Base-by-base conservation (phyloP, 2,797 vertebrate genomes). In the Scleropages formosus region DNA sequence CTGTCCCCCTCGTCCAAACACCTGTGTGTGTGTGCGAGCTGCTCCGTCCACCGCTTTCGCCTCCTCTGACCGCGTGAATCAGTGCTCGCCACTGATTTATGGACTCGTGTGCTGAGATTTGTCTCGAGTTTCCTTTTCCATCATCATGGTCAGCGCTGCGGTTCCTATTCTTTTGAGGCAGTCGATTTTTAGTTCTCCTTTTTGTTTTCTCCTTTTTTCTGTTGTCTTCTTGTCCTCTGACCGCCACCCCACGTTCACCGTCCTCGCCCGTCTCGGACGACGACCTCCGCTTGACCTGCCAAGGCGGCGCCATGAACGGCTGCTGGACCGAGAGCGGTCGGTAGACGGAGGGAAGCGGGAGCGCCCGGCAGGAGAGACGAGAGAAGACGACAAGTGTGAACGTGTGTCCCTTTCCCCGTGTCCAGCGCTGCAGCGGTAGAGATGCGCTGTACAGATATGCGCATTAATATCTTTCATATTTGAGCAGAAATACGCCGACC, bases 241-340 rank as follows among this genome's bases (percentile, higher is more conserved):
- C 46, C 76, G 77, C 8, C 12, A 62, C 74, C 82, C 84, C 26
- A 81, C 82, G 61, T 47, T n/a, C 76, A 80, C 85, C 78, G 27
- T 61, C 69, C 75, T 39, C 77, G 82, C 78, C 77, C 80, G 79
- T 87, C 88, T 85, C 22, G 85, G 83, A 85, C 86, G 65, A 78
- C 82, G 84, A 79, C 76, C 83, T 84, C 85, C 79, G 74, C 80
- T 79, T 76, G 87, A 88, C 87, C 89, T 81, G 76, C 39, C 79
- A 76, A 80, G 91, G 89, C 84, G 90, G 89, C 83, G 87, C 91
- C 47, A 87, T 91, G 86, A 93, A 90, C 75, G 91, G 92, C 86
- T 91, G 91, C 89, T 93, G 92, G 92, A 93, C 89, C 80, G 92
- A 93, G 92, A 92, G 91, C 82, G 88, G 90, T 1, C 90, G 90